Base-by-base conservation (phyloP, 2,888 invertebrate species). In the Gastracanthus pulcherrimus region DNA sequence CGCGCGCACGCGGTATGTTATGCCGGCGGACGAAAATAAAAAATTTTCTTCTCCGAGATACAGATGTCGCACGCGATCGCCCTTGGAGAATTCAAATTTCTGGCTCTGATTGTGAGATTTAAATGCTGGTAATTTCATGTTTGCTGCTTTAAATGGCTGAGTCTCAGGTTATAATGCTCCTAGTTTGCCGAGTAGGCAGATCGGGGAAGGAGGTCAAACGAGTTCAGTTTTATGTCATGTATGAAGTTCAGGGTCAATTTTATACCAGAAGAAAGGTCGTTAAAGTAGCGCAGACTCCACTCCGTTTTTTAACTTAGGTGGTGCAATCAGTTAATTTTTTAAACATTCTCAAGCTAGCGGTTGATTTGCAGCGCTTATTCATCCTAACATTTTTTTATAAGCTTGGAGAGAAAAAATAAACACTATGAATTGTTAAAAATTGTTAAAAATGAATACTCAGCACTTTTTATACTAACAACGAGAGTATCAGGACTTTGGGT, bases 241-340 rank as follows among this genome's bases (percentile, higher is more conserved):
- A 55, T n/a, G 45, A 60, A 69, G 60, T 76, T 77, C 77, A 77
- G 38, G 77, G 77, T 62, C 51, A 70, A 45, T 71, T 64, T 38
- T 38, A 51, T 36, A 4, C 58, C n/a, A 16, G 36, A 62, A 64
- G 58, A 71, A 62, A 77, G 76, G 62, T 67, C 34, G 26, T 2
- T 70, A n/a, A n/a, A n/a, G n/a, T n/a, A n/a, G n/a, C n/a, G n/a
- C n/a, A n/a, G n/a, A n/a, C n/a, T n/a, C n/a, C n/a, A n/a, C n/a
- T n/a, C n/a, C n/a, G n/a, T n/a, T n/a, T n/a, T n/a, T n/a, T n/a
- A n/a, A n/a, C n/a, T n/a, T n/a, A 36, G 48, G 16, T 70, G 36
- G 77, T 23, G 19, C 69, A 74, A n/a, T 0, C 45, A 6, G 9
- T 64, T n/a, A n/a, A 3, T 31, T 45, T 62, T 31, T 72, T 58